A percentile compares a stretch with the other conserved stretches of the same genome.
Conservation (phyloP, 2,888 invertebrate genomes). For the Rambutsinella grinnellia region DNA sequence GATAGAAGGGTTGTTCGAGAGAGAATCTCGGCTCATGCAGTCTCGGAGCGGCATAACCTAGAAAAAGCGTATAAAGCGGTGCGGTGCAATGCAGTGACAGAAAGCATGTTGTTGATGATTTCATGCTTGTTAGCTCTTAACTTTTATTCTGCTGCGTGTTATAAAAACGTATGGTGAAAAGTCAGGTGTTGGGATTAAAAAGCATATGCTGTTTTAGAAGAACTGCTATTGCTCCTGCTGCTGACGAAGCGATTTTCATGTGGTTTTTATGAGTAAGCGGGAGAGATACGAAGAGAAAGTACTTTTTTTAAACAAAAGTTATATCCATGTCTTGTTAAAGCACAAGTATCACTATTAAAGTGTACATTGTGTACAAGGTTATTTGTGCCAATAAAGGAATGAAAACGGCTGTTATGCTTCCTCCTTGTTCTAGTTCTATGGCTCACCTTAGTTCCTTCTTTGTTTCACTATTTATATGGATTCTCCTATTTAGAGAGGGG, state of each 20-base stretch:
- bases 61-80: slow-evolving; percentile 2
- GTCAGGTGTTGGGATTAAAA: slow-evolving; percentile 53
- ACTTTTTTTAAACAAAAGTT: no score
- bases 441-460: slow-evolving; percentile 46
- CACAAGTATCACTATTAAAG: not conserved
- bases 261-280: slow-evolving; percentile 35
- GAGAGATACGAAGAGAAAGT: slow-evolving; percentile 30
- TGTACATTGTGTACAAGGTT: not conserved
- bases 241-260: slow-evolving; percentile 48
- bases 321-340: not conserved
- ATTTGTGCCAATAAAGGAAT: not conserved
- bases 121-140: slow-evolving; percentile 17
- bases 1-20: not conserved
- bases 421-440: slow-evolving; percentile 27
- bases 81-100: slow-evolving; percentile 55
- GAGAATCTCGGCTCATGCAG: not conserved
- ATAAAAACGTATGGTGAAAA: slow-evolving; percentile 2
- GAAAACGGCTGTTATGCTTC: not conserved
- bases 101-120: slow-evolving; percentile 30
- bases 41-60: not conserved
- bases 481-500: no score
- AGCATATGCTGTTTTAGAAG: slow-evolving; percentile 12
- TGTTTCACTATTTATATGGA: no score
- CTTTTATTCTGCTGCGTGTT: not conserved
- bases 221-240: not conserved